Evolutionary conservation across 1,140 invertebrate genomes (phyloP).

Genomic region (Bombus balteatus): DNA sequence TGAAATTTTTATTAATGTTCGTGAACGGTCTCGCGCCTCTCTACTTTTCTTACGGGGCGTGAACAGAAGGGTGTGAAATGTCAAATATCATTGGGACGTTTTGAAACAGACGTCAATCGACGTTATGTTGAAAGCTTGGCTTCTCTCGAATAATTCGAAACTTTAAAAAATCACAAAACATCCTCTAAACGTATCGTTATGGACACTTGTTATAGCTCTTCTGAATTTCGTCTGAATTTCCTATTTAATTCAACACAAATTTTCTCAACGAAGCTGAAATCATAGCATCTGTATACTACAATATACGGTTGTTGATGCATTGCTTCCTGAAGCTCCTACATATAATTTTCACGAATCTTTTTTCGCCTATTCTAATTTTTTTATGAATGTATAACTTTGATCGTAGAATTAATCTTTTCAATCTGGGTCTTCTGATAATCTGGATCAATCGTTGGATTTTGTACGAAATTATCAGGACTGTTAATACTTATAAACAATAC

Average conservation of each 20-base stretch:
- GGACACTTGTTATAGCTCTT: too few species aligned
- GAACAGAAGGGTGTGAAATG: background rate
- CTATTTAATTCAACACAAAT: background rate
- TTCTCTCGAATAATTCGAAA: background rate
- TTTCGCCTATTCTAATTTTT: too few species aligned
- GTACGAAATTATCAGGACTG: background rate
- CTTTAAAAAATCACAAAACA: background rate
- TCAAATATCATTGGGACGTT: background rate
- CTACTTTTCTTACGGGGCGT: background rate
- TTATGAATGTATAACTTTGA: too few species aligned
- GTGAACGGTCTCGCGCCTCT: constrained; percentile 48
- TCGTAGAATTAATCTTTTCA: too few species aligned
- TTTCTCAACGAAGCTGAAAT: background rate
- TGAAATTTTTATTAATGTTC: constrained; percentile 68
- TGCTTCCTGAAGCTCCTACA: too few species aligned
- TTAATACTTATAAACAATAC: too few species aligned
- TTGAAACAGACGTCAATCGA: background rate
- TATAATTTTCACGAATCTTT: background rate
- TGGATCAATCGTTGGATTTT: too few species aligned
- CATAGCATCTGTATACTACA: too few species aligned
- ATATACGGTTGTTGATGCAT: too few species aligned
- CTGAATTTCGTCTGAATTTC: too few species aligned
- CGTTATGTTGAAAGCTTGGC: background rate
- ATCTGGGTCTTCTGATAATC: background rate
- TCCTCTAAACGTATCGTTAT: too few species aligned